Evolutionary conservation across 2,888 invertebrate species (phyloP).

Genomic region (Dolichomitus sp.): DNA sequence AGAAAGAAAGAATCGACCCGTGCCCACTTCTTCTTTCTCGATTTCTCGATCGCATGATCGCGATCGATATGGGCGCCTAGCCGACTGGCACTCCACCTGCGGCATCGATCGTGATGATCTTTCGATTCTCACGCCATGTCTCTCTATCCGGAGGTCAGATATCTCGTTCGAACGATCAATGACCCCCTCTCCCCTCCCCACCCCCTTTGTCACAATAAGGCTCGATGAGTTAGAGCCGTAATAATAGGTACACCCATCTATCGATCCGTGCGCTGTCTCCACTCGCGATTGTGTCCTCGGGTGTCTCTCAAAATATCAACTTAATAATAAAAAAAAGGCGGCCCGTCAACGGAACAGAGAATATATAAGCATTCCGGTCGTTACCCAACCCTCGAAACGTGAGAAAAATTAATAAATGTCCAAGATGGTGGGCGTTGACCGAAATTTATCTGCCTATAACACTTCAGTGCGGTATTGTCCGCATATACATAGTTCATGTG

Average conservation of each 20-base stretch:
- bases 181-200: constrained; percentile 12
- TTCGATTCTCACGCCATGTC: constrained; percentile 67
- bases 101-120: constrained; percentile 70
- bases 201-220: constrained; percentile 15
- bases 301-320: constrained; percentile 16
- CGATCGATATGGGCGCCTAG: constrained; percentile 68
- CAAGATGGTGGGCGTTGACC: constrained; percentile 57
- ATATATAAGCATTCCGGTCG: constrained; percentile 25
- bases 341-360: constrained; percentile 2
- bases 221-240: constrained; percentile 19
- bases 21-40: constrained; percentile 44
- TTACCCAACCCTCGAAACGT: constrained; percentile 43
- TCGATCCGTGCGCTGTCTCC: constrained; percentile 2
- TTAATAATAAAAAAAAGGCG: constrained; percentile 6
- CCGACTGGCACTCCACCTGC: constrained; percentile 67
- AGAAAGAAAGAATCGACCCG: constrained; percentile 33
- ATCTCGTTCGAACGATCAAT: constrained; percentile 60
- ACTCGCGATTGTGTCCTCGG: constrained; percentile 4
- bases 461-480: constrained; percentile 13
- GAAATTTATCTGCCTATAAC: constrained; percentile 60
- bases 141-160: constrained; percentile 62
- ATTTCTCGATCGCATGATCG: constrained; percentile 64
- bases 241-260: constrained; percentile 26
- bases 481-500: not conserved
- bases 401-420: constrained; percentile 64